Conservation (phyloP, 2,888 invertebrate species). For the Teinopalpus imperialis region DNA sequence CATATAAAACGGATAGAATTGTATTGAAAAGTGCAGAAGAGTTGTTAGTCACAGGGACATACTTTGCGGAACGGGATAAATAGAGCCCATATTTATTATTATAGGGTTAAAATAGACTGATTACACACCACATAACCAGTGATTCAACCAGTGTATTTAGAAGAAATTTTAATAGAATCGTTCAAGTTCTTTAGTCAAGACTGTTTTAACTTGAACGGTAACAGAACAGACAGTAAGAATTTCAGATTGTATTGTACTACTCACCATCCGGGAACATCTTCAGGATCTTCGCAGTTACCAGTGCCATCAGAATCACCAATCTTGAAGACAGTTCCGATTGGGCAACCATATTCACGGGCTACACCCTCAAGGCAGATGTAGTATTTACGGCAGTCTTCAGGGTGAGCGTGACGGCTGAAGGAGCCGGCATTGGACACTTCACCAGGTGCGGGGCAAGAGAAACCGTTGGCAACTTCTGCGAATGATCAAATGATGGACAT, state of each 20-base stretch:
- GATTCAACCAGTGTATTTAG: constrained; percentile 57
- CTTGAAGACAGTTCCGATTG: constrained; percentile 97
- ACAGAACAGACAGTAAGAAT: constrained; percentile 33
- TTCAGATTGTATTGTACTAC: constrained; percentile 49
- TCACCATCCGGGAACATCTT: constrained; percentile 98
- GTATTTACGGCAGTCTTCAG: constrained; percentile 96
- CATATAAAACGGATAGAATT: neutral
- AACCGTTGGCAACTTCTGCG: constrained; percentile 95
- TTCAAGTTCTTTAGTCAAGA: constrained; percentile 57
- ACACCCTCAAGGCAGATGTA: constrained; percentile 96
- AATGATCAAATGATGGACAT: constrained; percentile 46
- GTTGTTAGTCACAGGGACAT: constrained; percentile 77
- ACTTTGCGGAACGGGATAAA: constrained; percentile 59
- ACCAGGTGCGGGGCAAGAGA: constrained; percentile 91
- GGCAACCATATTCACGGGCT: constrained; percentile 96
- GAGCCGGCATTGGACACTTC: constrained; percentile 92
- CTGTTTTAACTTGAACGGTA: constrained; percentile 58
- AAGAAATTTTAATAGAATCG: constrained; percentile 47
- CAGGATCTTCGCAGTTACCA: constrained; percentile 96
- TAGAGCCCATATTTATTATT: constrained; percentile 39
- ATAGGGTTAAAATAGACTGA: constrained; percentile 55
- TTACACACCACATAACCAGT: constrained; percentile 58
- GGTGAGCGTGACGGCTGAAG: constrained; percentile 97
- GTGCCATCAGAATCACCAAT: constrained; percentile 95
- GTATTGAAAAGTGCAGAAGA: constrained; percentile 59